Base-by-base conservation (phyloP, 92 coral and sea anemone species). In the Bergia puertoricense region DNA sequence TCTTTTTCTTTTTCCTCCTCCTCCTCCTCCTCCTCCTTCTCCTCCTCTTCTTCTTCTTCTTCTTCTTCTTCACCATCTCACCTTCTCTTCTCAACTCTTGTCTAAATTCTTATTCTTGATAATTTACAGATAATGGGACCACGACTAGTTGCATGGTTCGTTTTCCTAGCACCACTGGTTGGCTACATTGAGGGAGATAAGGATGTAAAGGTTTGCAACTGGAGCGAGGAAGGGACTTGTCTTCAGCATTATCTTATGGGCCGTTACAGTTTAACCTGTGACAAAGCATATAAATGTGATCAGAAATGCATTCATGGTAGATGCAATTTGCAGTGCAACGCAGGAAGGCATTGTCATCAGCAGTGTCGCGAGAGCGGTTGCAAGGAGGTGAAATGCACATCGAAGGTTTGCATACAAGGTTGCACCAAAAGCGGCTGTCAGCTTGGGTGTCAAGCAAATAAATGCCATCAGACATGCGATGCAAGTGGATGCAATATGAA, bases 221-320 rank as follows among this genome's bases (percentile, higher is more conserved):
- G 77, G 87, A 45, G 37, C 20, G 79, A 69, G 8, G 45, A 36
- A 71, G 79, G 87, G 37, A 73, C 68, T 45, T 84, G 87, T 39
- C 56, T 84, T 36, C 87, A 84, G 79, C 87, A 84, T 72, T 84
- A 66, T 39, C 62, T 84, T 2, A 39, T 69, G 77, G 87, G 87
- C 67, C 68, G 87, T 72, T 71, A 84, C 66, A 46, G 57, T n/a
- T 84, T 71, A 38, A 46, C 77, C 46, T 84, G 87, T 22, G 65
- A 44, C 44, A 84, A 37, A 75, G 13, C 65, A 5, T 14, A 37
- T 30, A 56, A 44, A 66, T 84, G 87, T 69, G 87, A 84, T 23
- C 95, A 93, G 89, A 86, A 91, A 20, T 93, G 95, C 54, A 81
- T 85, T 68, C 93, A 86, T 6, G 93, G 95, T 9, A 89, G 91